Evolutionary conservation across 2,797 vertebrate species (phyloP).

Genomic region (Pogoniulus pusillus): DNA sequence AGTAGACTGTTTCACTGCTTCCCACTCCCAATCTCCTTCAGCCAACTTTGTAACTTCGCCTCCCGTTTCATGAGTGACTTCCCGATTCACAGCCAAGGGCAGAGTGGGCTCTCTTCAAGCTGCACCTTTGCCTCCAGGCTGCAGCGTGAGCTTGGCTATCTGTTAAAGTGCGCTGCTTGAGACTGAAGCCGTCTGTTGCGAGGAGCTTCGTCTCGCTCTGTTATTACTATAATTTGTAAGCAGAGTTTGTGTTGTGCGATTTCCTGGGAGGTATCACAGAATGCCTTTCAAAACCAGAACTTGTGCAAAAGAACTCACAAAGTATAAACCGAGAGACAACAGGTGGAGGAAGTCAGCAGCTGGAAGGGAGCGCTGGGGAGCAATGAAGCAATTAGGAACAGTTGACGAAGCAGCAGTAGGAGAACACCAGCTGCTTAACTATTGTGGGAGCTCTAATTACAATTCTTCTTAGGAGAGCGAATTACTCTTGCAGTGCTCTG

Average conservation of each 20-base stretch:
- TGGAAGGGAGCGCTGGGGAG: slow-evolving; percentile 58
- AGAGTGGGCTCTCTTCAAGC: background rate
- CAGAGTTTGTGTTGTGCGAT: background rate
- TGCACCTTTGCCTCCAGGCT: background rate
- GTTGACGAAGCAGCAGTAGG: slow-evolving; percentile 67
- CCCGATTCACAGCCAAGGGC: background rate
- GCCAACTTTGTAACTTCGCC: background rate
- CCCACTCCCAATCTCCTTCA: background rate
- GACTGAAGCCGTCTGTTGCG: background rate
- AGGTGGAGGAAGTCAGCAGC: slow-evolving; percentile 61
- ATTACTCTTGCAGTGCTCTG: slow-evolving; percentile 11
- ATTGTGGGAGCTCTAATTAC: slow-evolving; percentile 64
- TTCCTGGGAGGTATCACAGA: background rate
- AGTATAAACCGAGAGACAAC: slow-evolving; percentile 52
- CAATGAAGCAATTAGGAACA: slow-evolving; percentile 55
- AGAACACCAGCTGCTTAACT: slow-evolving; percentile 69
- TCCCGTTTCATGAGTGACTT: background rate
- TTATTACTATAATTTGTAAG: background rate
- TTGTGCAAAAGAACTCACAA: background rate
- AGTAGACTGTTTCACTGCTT: background rate
- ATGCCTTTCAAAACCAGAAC: background rate
- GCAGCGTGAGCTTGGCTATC: background rate
- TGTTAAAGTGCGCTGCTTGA: background rate
- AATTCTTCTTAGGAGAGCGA: slow-evolving; percentile 47
- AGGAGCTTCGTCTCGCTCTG: background rate